A percentile compares a stretch with the other conserved stretches of the same genome.
phyloP scores from a whole-genome alignment of 2,113 vertebrate genomes.

The Sterna hirundo region DNA sequence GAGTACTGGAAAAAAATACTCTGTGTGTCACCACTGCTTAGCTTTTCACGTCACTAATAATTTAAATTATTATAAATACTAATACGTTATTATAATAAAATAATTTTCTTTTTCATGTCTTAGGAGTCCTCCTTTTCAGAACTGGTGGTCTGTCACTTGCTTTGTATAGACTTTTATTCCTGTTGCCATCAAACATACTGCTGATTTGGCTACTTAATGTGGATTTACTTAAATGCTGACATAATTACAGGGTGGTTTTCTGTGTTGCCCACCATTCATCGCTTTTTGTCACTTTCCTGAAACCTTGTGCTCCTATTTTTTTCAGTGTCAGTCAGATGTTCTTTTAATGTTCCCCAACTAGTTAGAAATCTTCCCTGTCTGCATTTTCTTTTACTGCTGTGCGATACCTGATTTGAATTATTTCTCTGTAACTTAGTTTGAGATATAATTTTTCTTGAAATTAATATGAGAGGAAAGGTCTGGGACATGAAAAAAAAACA shows the following conservation, averaged over 20 bases:
- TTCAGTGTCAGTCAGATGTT: background rate
- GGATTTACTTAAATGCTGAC: background rate
- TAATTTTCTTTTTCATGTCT: background rate
- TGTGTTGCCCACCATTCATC: background rate
- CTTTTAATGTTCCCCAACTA: background rate
- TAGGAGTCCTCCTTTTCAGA: background rate
- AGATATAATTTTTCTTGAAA: background rate
- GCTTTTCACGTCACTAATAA: background rate
- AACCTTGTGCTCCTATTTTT: background rate
- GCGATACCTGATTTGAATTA: background rate
- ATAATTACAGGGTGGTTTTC: background rate
- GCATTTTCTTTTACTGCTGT: background rate
- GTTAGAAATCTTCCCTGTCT: background rate
- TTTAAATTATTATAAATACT: background rate
- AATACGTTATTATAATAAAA: background rate
- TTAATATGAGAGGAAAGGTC: background rate
- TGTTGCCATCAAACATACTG: background rate
- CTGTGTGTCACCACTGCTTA: background rate
- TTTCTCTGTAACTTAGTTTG: background rate
- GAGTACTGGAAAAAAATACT: background rate
- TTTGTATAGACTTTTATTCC: background rate
- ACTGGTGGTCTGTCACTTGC: background rate
- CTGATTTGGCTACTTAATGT: background rate
- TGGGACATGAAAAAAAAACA: background rate
- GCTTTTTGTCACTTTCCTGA: background rate